A percentile compares a stretch with the other conserved stretches of the same genome.
Conservation (phyloP, 1,140 invertebrate species). For the Bathynomus jamesi region DNA sequence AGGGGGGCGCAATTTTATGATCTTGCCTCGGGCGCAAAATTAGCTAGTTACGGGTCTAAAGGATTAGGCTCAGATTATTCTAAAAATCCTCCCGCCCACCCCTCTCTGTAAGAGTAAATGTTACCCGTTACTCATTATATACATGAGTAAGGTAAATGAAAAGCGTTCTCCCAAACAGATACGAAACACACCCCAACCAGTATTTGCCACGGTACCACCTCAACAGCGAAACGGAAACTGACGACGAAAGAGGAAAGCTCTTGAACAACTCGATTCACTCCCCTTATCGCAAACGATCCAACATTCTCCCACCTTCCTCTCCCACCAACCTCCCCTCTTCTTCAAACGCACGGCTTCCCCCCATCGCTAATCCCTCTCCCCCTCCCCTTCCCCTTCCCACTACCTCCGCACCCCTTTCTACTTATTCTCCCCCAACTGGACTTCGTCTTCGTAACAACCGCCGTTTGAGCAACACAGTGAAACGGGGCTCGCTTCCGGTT, state of each 20-base stretch:
- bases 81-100: no score
- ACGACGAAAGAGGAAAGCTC: slow-evolving; percentile 47
- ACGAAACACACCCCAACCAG: slow-evolving; percentile 70
- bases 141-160: no score
- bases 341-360: slow-evolving; percentile 13
- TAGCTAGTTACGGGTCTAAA: no score
- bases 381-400: background rate
- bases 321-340: slow-evolving; percentile 41
- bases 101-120: no score
- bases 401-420: background rate
- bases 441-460: slow-evolving; percentile 28
- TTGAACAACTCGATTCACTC: slow-evolving; percentile 37
- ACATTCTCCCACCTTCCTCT: slow-evolving; percentile 19
- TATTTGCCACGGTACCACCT: slow-evolving; percentile 70
- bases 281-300: slow-evolving; percentile 20
- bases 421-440: slow-evolving; percentile 23
- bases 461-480: background rate
- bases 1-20: no score
- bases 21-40: no score
- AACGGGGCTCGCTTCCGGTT: slow-evolving; percentile 20
- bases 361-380: background rate
- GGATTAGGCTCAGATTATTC: no score
- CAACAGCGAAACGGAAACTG: slow-evolving; percentile 58
- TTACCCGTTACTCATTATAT: no score
- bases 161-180: no score